Conservation (phyloP, 2,113 vertebrate species). For the Martes martes region DNA sequence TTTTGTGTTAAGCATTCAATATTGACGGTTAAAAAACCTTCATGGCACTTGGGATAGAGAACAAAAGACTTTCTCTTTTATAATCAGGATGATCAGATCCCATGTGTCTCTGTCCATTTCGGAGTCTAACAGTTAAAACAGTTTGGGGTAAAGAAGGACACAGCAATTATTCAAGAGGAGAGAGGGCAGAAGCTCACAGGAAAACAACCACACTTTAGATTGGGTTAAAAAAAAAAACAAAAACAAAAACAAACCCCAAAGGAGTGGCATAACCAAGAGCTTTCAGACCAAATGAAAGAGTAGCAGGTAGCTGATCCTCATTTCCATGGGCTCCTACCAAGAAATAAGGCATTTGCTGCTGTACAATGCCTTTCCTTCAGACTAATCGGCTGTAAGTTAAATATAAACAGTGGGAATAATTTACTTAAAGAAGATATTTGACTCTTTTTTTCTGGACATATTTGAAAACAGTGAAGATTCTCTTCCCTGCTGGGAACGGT, state of each 20-base stretch:
- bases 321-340: rapidly evolving
- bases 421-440: not conserved
- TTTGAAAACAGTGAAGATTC: not conserved
- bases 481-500: not conserved
- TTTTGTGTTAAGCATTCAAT: not conserved
- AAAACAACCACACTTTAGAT: not conserved
- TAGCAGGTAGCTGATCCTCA: rapidly evolving
- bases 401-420: not conserved
- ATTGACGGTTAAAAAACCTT: not conserved
- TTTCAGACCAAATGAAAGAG: not conserved
- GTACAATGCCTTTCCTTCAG: not conserved
- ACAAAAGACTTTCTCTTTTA: not conserved
- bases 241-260: no score
- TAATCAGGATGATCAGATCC: not conserved
- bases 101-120: not conserved
- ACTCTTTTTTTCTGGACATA: not conserved
- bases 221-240: not conserved
- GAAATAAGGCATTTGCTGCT: not conserved
- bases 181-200: not conserved
- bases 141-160: not conserved
- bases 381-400: not conserved
- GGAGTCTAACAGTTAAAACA: not conserved
- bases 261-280: not conserved
- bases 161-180: not conserved
- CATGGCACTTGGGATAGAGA: not conserved